Conservation (phyloP, 2,797 vertebrate genomes). For the Eleutherodactylus coqui region DNA sequence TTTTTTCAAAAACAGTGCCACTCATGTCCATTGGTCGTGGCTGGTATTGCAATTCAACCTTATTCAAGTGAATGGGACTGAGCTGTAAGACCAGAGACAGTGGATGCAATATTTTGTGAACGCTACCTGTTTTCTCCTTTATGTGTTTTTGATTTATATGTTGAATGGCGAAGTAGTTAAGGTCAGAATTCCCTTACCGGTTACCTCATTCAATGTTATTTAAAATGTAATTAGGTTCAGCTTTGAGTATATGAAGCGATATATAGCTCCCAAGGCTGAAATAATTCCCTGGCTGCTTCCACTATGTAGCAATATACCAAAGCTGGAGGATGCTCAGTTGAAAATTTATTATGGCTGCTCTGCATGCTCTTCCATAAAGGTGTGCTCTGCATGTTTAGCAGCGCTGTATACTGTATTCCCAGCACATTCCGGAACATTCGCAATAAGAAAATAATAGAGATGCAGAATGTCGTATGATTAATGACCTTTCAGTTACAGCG, state of each 20-base stretch:
- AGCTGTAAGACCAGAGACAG: neutral
- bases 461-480: slow-evolving; percentile 23
- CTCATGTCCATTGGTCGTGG: neutral
- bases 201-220: slow-evolving; percentile 64
- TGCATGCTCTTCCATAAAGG: slow-evolving; percentile 24
- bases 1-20: neutral
- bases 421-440: neutral
- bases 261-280: slow-evolving; percentile 60
- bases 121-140: neutral
- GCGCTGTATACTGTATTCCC: neutral
- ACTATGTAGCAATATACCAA: slow-evolving; percentile 47
- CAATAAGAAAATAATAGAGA: slow-evolving; percentile 7
- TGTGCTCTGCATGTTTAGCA: slow-evolving; percentile 27
- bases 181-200: neutral
- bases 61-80: neutral
- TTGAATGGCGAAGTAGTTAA: slow-evolving; percentile 33
- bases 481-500: neutral
- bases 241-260: slow-evolving; percentile 65
- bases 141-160: slow-evolving; percentile 37
- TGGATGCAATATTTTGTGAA: slow-evolving; percentile 4
- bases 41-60: neutral
- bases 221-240: slow-evolving; percentile 65
- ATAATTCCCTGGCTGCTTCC: slow-evolving; percentile 62
- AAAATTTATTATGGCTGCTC: slow-evolving; percentile 15
- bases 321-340: neutral